Conservation (phyloP, 2,113 vertebrate genomes). For the Peromyscus maniculatus region DNA sequence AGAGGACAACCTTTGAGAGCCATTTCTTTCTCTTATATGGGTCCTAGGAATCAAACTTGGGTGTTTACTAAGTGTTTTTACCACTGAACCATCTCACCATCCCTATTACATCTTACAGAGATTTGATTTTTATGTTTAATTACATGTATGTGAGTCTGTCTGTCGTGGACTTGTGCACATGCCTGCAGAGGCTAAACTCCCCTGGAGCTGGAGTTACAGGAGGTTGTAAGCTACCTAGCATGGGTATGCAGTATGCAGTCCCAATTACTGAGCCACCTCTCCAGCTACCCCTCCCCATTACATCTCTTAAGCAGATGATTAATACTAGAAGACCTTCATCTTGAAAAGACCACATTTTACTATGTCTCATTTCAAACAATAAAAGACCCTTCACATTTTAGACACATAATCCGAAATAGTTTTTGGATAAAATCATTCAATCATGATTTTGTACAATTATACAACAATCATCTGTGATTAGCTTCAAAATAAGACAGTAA, state of each 20-base stretch:
- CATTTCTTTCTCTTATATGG: not conserved
- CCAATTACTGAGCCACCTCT: not conserved
- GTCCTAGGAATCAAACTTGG: not conserved
- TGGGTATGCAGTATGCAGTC: not conserved
- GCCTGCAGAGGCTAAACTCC: not conserved
- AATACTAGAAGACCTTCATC: conserved; percentile 1
- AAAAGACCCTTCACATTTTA: not conserved
- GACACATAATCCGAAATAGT: not conserved
- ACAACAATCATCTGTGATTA: not conserved
- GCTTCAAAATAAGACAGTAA: conserved; percentile 24
- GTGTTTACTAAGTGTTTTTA: not conserved
- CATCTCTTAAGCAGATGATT: conserved; percentile 13
- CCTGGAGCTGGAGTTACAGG: not conserved
- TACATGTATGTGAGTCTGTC: not conserved
- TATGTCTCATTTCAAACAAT: not conserved
- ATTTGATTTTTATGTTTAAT: not conserved
- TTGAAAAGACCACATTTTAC: not conserved
- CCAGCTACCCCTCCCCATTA: not conserved
- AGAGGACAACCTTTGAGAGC: not conserved
- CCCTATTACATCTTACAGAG: not conserved
- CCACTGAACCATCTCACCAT: not conserved
- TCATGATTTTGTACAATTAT: not conserved
- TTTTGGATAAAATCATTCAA: conserved; percentile 3
- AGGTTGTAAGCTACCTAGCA: not conserved
- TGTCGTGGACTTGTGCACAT: not conserved